Evolutionary conservation across 2,888 invertebrate species (phyloP).

Genomic region (Dicranocentrus wangi): DNA sequence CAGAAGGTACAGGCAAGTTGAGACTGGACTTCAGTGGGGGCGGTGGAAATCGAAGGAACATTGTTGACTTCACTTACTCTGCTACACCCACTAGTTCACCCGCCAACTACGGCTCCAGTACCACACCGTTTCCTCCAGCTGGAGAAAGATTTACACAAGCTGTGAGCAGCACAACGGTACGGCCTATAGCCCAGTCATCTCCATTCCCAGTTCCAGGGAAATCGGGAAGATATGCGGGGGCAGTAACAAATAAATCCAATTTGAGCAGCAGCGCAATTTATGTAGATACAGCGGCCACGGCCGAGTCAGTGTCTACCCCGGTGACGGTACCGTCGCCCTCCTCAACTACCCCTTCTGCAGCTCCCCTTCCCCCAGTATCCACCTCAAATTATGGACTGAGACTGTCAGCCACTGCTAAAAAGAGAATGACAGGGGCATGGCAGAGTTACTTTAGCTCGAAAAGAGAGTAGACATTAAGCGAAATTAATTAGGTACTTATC

Average conservation of each 20-base stretch:
- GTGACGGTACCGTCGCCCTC: constrained; percentile 61
- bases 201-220: constrained; percentile 51
- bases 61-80: constrained; percentile 66
- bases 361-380: constrained; percentile 59
- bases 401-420: constrained; percentile 69
- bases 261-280: constrained; percentile 67
- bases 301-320: constrained; percentile 63
- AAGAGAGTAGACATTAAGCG: constrained; percentile 54
- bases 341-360: constrained; percentile 45
- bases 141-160: constrained; percentile 63
- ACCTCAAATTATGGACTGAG: constrained; percentile 70
- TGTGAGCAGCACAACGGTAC: constrained; percentile 60
- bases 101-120: constrained; percentile 33
- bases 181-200: constrained; percentile 48
- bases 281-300: constrained; percentile 65
- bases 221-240: constrained; percentile 60
- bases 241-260: constrained; percentile 68
- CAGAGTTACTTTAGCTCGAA: constrained; percentile 68
- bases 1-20: constrained; percentile 63
- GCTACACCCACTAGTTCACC: constrained; percentile 55
- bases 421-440: constrained; percentile 71
- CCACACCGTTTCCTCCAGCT: constrained; percentile 59
- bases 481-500: constrained; percentile 38
- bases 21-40: constrained; percentile 52
- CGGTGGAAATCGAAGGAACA: constrained; percentile 49